Evolutionary conservation across 2,113 vertebrate genomes (phyloP).

Genomic region (Clarias magur): DNA sequence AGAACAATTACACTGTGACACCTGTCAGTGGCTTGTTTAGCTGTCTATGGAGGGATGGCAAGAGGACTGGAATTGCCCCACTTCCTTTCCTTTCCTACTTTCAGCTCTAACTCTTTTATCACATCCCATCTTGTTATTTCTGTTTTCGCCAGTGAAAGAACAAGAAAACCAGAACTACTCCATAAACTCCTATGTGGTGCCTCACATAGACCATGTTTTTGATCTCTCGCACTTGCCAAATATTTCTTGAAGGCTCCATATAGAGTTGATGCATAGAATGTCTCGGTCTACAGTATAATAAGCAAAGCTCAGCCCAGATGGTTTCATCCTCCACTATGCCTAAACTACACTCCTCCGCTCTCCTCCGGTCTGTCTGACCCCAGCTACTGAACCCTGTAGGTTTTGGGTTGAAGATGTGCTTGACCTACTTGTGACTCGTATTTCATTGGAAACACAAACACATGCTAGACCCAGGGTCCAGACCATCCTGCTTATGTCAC

Average conservation of each 20-base stretch:
- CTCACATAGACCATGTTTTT: not conserved
- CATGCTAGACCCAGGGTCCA: slow-evolving; percentile 10
- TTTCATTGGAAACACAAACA: slow-evolving; percentile 45
- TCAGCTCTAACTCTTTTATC: slow-evolving; percentile 3
- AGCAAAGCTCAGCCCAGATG: slow-evolving; percentile 36
- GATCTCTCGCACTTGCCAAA: slow-evolving; percentile 5
- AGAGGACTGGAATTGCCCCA: slow-evolving; percentile 32
- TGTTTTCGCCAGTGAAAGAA: not conserved
- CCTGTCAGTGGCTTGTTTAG: slow-evolving; percentile 58
- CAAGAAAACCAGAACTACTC: slow-evolving; percentile 12
- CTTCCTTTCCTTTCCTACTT: slow-evolving; percentile 24
- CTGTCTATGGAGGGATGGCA: slow-evolving; percentile 47
- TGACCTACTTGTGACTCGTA: slow-evolving; percentile 29
- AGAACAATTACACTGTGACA: slow-evolving; percentile 56
- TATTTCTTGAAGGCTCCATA: slow-evolving; percentile 22
- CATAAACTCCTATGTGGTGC: slow-evolving; percentile 18
- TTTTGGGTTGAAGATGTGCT: slow-evolving; percentile 28
- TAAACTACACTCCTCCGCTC: not conserved
- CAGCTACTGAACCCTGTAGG: slow-evolving; percentile 46
- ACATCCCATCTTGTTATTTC: slow-evolving; percentile 5
- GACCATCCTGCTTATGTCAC: slow-evolving; percentile 30
- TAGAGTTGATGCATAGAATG: slow-evolving; percentile 20
- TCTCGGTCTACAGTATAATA: slow-evolving; percentile 12
- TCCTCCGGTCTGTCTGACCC: slow-evolving; percentile 43
- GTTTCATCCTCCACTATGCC: slow-evolving; percentile 16